These are phyloP conservation scores for Salvelinus namaycush DNA, from an alignment of 2,113 vertebrate genomes.

Conservation along the genomic window DNA sequence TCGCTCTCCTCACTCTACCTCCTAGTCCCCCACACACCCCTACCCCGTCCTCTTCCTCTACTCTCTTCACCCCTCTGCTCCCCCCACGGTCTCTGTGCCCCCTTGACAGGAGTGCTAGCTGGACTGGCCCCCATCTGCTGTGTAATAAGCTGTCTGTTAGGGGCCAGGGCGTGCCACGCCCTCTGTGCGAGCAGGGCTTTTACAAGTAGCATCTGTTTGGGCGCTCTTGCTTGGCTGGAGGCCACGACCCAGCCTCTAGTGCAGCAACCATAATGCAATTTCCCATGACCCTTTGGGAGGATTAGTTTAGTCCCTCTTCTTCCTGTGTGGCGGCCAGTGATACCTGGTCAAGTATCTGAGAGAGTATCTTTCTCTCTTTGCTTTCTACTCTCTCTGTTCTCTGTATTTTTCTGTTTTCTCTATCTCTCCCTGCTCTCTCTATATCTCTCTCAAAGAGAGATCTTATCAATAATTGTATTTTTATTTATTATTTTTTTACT, in stretches of 20 bases:
- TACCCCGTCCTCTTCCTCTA: neutral
- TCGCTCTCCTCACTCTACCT: neutral
- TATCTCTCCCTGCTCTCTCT: neutral
- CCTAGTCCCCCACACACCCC: neutral
- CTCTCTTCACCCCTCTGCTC: neutral
- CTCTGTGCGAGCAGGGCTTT: slow-evolving; percentile 38
- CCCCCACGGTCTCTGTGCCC: slow-evolving; percentile 14
- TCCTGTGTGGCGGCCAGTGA: slow-evolving; percentile 25
- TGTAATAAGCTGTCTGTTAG: slow-evolving; percentile 44
- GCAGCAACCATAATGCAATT: slow-evolving; percentile 51
- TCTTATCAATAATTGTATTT: too few species aligned
- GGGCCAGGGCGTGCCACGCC: slow-evolving; percentile 20
- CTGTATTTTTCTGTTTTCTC: slow-evolving; percentile 7
- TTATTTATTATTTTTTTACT: too few species aligned
- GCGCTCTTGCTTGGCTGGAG: slow-evolving; percentile 41
- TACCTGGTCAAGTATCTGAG: neutral
- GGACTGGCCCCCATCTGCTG: slow-evolving; percentile 37
- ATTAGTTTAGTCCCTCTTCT: slow-evolving; percentile 22
- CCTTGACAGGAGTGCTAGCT: slow-evolving; percentile 19
- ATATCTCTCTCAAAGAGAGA: too few species aligned
- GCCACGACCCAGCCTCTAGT: slow-evolving; percentile 41
- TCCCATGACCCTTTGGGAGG: slow-evolving; percentile 48
- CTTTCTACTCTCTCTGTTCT: neutral
- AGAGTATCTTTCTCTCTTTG: neutral
- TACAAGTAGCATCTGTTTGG: slow-evolving; percentile 51